Evolutionary conservation across 92 coral and sea anemone genomes (phyloP).

Genomic region (Palythoa grandiflora): DNA sequence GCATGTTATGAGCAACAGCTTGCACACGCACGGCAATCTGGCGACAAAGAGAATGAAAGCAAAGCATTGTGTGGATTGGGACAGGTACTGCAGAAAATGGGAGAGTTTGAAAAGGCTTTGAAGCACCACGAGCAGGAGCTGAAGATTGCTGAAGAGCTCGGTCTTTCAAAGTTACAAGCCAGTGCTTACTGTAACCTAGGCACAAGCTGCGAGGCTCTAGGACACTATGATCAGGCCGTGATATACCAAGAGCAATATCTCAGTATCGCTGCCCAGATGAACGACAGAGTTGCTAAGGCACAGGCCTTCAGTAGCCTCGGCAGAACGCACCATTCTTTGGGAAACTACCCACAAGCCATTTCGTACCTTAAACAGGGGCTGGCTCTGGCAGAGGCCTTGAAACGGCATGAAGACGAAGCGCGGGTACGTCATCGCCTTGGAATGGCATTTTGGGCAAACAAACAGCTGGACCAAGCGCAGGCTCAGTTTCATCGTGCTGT

Average conservation of each 20-base stretch:
- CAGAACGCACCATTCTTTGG: conserved; percentile 84
- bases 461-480: conserved; percentile 81
- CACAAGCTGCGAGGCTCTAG: conserved; percentile 81
- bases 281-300: conserved; percentile 84
- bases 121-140: conserved; percentile 92
- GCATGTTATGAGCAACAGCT: conserved; percentile 89
- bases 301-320: conserved; percentile 93
- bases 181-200: conserved; percentile 93
- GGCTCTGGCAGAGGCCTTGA: conserved; percentile 80
- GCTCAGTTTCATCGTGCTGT: conserved; percentile 87
- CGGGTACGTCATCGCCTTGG: conserved; percentile 92
- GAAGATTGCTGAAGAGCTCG: conserved; percentile 78
- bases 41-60: conserved; percentile 75
- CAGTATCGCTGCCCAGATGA: conserved; percentile 85
- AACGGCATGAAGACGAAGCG: conserved; percentile 95
- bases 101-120: conserved; percentile 90
- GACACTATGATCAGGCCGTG: conserved; percentile 85
- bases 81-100: conserved; percentile 90
- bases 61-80: conserved; percentile 96
- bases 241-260: conserved; percentile 93
- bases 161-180: conserved; percentile 73
- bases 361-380: conserved; percentile 89
- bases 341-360: conserved; percentile 88
- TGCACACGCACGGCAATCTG: conserved; percentile 76
- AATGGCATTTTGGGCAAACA: conserved; percentile 83